Base-by-base conservation (phyloP, 1,140 invertebrate species). In the Halictus rubicundus region DNA sequence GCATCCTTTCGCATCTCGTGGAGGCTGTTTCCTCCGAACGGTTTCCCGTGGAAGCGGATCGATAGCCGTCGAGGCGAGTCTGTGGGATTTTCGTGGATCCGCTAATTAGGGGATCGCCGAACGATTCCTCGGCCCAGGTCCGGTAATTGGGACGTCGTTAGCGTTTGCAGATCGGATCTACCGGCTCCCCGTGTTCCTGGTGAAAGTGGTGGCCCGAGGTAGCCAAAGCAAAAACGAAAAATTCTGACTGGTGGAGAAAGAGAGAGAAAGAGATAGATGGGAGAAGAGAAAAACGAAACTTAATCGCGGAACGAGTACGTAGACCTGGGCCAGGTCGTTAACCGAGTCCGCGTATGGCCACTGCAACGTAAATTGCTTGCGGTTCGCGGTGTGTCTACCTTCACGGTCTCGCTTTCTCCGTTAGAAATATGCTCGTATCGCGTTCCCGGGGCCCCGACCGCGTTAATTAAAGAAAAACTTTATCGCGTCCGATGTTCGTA, bases 191-290 rank as follows among this genome's bases (percentile, higher is more conserved):
- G 61, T 64, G 49, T 68, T 70, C 16, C 14, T 32, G 87, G 88
- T 85, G 89, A 90, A 90, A 90, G 89, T 90, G 87, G 84, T 7
- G 8, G 6, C 4, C 21, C 21, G 54, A 16, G 21, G 54, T 8
- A 21, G 19, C 54, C 21, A 7, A 63, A n/a, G 49, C 32, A 70
- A 70, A 64, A 59, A 72, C 10, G 37, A 60, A 73, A 60, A 73
- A 49, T 49, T 2, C 5, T n/a, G 32, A 1, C 5, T 6, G 37
- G 0, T 19, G 61, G 16, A 9, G 27, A n/a, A 73, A 39, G 74
- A 6, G 6, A 32, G 16, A 39, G 74, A 6, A 2, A 32, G 16
- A 14, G 32, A 39, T 73, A 39, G 74, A 42, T 39, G 63, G 32
- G 23, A 10, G 72, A 69, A 83, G 27, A 73, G 60, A 72, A 72